These are phyloP conservation scores for Prunella strophiata DNA, from an alignment of 2,797 vertebrate genomes.

Conservation along the genomic window DNA sequence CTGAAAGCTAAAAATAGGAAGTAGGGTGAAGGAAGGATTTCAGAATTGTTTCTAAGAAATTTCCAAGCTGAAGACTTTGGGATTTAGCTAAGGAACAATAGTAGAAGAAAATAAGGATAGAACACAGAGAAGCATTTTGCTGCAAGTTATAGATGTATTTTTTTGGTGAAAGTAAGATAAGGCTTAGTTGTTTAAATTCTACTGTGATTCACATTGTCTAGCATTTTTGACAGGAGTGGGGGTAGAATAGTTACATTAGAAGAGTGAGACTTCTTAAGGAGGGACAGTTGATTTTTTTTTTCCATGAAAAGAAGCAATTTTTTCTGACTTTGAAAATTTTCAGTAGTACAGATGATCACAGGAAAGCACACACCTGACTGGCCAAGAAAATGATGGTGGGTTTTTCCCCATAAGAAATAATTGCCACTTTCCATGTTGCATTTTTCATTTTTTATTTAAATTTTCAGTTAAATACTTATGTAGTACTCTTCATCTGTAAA, in stretches of 20 bases:
- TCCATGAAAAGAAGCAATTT: background rate
- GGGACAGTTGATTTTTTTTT: background rate
- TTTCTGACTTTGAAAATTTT: background rate
- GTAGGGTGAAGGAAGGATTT: background rate
- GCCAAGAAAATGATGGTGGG: accelerated
- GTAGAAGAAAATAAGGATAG: background rate
- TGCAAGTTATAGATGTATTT: background rate
- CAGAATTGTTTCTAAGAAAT: conserved; percentile 8
- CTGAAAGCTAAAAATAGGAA: conserved; percentile 50
- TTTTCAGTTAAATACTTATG: background rate
- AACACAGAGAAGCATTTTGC: background rate
- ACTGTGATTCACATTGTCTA: background rate
- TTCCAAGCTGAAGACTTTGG: background rate
- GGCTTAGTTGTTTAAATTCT: background rate
- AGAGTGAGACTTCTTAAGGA: background rate
- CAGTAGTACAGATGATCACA: background rate
- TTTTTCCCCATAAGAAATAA: background rate
- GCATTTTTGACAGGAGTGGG: background rate
- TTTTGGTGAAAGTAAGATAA: background rate
- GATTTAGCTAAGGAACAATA: background rate
- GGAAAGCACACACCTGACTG: background rate
- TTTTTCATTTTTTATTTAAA: background rate
- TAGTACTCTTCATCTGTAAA: background rate
- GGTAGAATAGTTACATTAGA: background rate
- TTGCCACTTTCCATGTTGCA: background rate